A percentile compares a stretch with the other conserved stretches of the same genome.
These are phyloP conservation scores for Urocyon cinereoargenteus DNA, from an alignment of 2,797 vertebrate species.

Conservation along the genomic window DNA sequence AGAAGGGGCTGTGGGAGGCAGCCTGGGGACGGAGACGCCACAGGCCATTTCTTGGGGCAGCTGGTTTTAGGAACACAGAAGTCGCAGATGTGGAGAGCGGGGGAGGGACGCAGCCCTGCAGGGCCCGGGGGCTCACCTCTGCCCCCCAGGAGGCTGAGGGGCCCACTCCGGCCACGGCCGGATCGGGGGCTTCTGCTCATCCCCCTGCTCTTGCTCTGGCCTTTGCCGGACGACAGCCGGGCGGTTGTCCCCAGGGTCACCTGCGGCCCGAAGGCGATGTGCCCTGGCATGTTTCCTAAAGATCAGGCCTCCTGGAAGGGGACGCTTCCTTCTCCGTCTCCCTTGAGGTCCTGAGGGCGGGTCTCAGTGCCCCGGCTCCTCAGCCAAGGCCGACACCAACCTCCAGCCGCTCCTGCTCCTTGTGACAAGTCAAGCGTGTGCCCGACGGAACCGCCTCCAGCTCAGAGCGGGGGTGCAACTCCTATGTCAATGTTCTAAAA, in stretches of 20 bases:
- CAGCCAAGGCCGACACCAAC: neutral
- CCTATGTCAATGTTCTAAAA: too few relatives aligned
- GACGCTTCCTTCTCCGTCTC: neutral
- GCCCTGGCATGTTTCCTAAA: neutral
- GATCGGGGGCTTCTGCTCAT: neutral
- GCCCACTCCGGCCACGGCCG: neutral
- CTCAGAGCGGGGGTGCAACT: too few relatives aligned
- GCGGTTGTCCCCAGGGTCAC: neutral
- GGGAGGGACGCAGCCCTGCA: too few relatives aligned
- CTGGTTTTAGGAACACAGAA: neutral
- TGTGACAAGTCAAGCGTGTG: neutral
- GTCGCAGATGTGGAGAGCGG: neutral
- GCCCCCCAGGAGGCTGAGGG: neutral
- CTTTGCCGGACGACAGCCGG: neutral
- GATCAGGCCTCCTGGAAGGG: neutral
- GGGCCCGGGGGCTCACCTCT: too few relatives aligned
- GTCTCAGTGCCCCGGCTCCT: neutral
- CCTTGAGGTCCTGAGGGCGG: neutral
- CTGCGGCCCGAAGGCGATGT: neutral
- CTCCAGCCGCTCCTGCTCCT: neutral
- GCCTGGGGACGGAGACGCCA: neutral
- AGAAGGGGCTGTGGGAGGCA: neutral
- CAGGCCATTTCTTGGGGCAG: neutral
- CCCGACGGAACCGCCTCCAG: too few relatives aligned
- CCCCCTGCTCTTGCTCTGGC: neutral